Evolutionary conservation across 2,888 invertebrate species (phyloP).

Genomic region (Hydroisotoma schaefferi): DNA sequence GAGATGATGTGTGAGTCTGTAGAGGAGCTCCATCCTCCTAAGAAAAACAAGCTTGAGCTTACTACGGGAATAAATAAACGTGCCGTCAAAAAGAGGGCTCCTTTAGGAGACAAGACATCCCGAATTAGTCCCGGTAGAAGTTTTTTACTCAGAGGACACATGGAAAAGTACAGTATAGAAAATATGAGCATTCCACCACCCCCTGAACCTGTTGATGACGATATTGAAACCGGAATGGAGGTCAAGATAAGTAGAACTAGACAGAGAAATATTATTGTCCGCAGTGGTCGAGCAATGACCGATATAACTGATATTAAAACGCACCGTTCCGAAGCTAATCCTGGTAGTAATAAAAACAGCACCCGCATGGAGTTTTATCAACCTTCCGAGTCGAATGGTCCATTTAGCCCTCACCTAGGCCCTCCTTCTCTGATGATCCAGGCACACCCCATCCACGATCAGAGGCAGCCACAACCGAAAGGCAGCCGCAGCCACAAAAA

Average conservation of each 20-base stretch:
- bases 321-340: background rate
- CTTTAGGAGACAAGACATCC: background rate
- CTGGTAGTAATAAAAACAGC: background rate
- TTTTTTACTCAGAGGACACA: background rate
- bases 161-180: background rate
- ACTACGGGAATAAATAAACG: too few species aligned
- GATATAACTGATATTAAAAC: background rate
- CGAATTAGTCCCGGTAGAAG: constrained; percentile 3
- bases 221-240: background rate
- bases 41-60: background rate
- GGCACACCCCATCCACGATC: background rate
- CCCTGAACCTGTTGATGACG: background rate
- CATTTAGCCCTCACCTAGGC: too few species aligned
- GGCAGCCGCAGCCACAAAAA: background rate
- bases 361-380: too few species aligned
- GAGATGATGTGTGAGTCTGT: too few species aligned
- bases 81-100: background rate
- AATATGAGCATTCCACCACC: background rate
- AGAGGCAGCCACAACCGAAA: background rate
- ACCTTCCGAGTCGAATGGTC: too few species aligned
- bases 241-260: background rate
- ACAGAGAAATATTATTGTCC: background rate
- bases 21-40: too few species aligned
- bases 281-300: background rate
- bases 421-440: background rate